Evolutionary conservation across 2,888 invertebrate genomes (phyloP), one percentile per base, ranked within the genome.

Genomic region (Clitarchus hookeri): DNA sequence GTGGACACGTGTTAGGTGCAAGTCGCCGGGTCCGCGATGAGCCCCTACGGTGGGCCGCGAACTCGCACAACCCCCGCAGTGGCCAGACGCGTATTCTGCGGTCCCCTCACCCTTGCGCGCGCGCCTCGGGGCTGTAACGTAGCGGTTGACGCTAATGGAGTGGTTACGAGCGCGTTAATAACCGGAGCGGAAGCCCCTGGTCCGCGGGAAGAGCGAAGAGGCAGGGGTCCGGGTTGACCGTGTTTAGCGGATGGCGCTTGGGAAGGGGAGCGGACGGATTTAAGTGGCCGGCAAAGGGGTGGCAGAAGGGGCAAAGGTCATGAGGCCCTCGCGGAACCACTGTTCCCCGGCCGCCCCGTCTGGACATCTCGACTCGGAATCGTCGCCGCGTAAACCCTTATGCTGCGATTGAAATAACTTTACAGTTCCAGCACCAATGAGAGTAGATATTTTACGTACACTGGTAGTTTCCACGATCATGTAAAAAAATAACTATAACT

Each of bases 81-180:
- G 53, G 53, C 36, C 48, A 48, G 48, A 6, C 48, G 16, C 48
- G 65, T 65, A 65, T 16, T 65, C 65, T 65, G 65, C 65, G 12
- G 65, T 65, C n/a, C 8, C 23, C 36, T 36, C 36, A 36, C 4
- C 36, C 36, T 36, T n/a, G n/a, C 12, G 8, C 48, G 48, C 3
- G 48, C 48, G 11, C 48, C 48, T 3, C 36, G 4, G 19, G 65
- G 11, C 16, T n/a, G 65, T n/a, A 65, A 65, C 65, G 65, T n/a
- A 19, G 65, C 65, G 65, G 65, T 65, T 65, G 65, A 65, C 65
- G 65, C 65, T 65, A 65, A 65, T 65, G 65, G 65, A 65, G 65
- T 65, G 65, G 23, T 65, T 65, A 65, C 23, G 65, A 65, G 65
- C 65, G 65, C 65, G 65, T 65, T 65, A 65, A 65, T 65, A 65